Conservation (phyloP, 2,888 invertebrate genomes). For the Calliopum simillimum region DNA sequence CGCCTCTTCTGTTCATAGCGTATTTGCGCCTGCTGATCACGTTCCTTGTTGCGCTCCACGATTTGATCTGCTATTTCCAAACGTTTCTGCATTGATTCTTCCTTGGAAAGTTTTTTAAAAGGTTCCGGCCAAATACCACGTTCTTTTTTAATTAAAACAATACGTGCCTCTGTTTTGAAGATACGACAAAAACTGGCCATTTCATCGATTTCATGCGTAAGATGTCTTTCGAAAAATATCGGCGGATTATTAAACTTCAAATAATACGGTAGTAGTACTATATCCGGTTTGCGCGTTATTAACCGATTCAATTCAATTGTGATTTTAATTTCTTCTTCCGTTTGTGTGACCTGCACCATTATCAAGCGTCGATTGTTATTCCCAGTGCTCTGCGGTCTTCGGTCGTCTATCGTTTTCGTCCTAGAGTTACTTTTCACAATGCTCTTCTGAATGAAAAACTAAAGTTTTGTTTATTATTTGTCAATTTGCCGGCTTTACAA, state of each 20-base stretch:
- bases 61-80: slow-evolving; percentile 58
- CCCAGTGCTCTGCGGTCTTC: background rate
- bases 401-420: background rate
- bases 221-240: slow-evolving; percentile 65
- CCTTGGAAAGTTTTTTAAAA: slow-evolving; percentile 60
- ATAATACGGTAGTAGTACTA: slow-evolving; percentile 62
- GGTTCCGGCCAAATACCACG: slow-evolving; percentile 63
- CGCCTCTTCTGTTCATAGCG: slow-evolving; percentile 61
- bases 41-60: slow-evolving; percentile 61
- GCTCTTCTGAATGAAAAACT: background rate
- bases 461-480: slow-evolving; percentile 29
- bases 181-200: slow-evolving; percentile 62
- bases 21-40: slow-evolving; percentile 59
- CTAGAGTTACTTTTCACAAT: background rate
- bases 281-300: slow-evolving; percentile 62
- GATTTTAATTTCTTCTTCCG: slow-evolving; percentile 65
- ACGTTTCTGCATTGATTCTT: slow-evolving; percentile 58
- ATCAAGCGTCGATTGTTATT: slow-evolving; percentile 7
- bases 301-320: slow-evolving; percentile 63
- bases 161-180: slow-evolving; percentile 63
- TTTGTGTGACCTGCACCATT: slow-evolving; percentile 65
- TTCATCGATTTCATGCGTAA: slow-evolving; percentile 63
- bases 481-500: slow-evolving; percentile 8
- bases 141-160: slow-evolving; percentile 60
- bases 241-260: slow-evolving; percentile 66